Base-by-base conservation (phyloP, 2,888 invertebrate species). In the Sinotaia quadrata region DNA sequence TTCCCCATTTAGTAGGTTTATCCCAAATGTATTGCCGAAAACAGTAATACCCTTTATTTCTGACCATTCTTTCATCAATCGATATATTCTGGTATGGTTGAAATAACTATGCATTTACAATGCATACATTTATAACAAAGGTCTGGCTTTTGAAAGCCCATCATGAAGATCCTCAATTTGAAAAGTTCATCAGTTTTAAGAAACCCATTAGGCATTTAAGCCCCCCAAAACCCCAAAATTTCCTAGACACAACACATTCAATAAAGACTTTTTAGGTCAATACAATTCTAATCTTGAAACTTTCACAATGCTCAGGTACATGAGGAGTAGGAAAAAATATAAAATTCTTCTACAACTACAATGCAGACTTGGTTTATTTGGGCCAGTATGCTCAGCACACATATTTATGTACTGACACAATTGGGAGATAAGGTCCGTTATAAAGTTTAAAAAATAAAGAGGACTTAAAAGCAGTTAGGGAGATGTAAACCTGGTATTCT, bases 1-100 rank as follows among this genome's bases (percentile, higher is more conserved):
- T 66, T 4, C 69, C 69, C 69, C 69, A 69, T 12, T 57, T 49
- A 4, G 59, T 65, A 27, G 69, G 69, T 33, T 69, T 69, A n/a
- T 57, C 63, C 31, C 49, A 36, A 8, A 65, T 54, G 27, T 49
- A 69, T 47, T 69, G 65, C 21, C 54, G 4, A 44, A 69, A 69
- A 33, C 29, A 27, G 33, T 37, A 69, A 24, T 61, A 60, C 0
- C 66, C 66, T 27, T 57, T 66, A 27, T 66, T 66, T 33, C 49
- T 60, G 3, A 69, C 61, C 65, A 69, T 66, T 8, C 56, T 47
- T n/a, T 69, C 69, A 58, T 69, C 65, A 12, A 69, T 57, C n/a
- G 69, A 41, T 24, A 69, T 12, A 49, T 59, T 52, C 29, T 33
- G n/a, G 10, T 37, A 29, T 41, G 65, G 66, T 37, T 69, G 69